Conservation (phyloP, 2,888 invertebrate species). For the Sminthurides aquaticus region DNA sequence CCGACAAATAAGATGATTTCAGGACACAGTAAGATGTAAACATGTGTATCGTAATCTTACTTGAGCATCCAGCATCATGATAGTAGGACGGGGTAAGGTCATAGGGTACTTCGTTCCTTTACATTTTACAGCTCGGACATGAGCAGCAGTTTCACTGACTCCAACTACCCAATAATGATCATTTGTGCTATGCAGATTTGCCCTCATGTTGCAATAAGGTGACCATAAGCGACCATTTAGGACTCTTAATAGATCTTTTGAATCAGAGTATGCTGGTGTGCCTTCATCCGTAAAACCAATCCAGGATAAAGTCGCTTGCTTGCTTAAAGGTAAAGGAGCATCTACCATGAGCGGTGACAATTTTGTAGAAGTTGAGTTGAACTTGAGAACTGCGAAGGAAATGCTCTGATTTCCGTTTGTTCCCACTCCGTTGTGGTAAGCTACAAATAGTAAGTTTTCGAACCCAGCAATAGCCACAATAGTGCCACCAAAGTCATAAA, state of each 20-base stretch:
- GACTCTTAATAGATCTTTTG: conserved; percentile 65
- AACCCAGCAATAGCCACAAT: conserved; percentile 50
- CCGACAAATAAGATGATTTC: no score
- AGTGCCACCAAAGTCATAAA: conserved; percentile 65
- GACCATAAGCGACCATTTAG: conserved; percentile 68
- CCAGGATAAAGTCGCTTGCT: conserved; percentile 64
- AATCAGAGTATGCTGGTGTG: conserved; percentile 69
- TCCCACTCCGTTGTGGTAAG: conserved; percentile 58
- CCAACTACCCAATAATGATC: conserved; percentile 51
- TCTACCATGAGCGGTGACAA: conserved; percentile 60
- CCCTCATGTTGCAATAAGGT: conserved; percentile 67
- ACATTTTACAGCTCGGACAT: conserved; percentile 74
- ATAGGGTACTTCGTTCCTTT: conserved; percentile 81
- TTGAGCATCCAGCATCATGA: conserved; percentile 47
- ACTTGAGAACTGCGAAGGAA: conserved; percentile 32
- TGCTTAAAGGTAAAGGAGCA: conserved; percentile 57
- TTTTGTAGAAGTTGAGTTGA: conserved; percentile 29
- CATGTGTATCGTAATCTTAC: conserved; percentile 12
- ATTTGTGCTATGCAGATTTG: conserved; percentile 55
- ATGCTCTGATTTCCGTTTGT: conserved; percentile 45
- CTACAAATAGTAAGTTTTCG: conserved; percentile 36
- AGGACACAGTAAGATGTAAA: not conserved
- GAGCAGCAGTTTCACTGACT: conserved; percentile 68
- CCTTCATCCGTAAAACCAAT: conserved; percentile 73
- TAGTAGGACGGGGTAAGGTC: conserved; percentile 75